Evolutionary conservation across 1,140 invertebrate genomes (phyloP), one percentile per base, ranked within the genome.

Genomic region (Drosophila murphyi): DNA sequence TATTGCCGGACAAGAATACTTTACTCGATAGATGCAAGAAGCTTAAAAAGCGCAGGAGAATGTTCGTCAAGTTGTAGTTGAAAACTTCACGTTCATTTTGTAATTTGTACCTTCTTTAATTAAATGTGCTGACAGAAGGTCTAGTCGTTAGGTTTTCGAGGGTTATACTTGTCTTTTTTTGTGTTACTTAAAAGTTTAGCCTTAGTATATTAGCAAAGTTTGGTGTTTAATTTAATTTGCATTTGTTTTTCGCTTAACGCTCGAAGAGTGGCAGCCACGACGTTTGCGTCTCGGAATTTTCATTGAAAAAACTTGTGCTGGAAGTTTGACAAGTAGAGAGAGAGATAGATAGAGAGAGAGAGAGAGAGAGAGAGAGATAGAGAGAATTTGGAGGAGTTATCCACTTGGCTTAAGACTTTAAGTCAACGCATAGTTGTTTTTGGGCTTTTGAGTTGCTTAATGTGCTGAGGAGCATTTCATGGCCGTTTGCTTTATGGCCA

Each of bases 171-270:
- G 7, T 10, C 2, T 41, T 39, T 8, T 28, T 39, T 28, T 12
- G 43, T 43, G 35, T 20, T 50, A 37, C 31, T 41, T 20, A 57
- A 70, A 80, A 85, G 55, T 80, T 85, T 80, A 72, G 68, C 61
- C 61, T 79, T 89, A 47, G 80, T 71, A 88, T 89, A 88, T 88
- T 85, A 78, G 76, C 71, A 88, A 88, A 88, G 83, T 88, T 89
- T 88, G 50, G 74, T 76, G 70, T 72, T 89, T 89, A 73, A 89
- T 88, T 89, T 89, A 89, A 88, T 89, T 78, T 89, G 68, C 76
- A 65, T 80, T 83, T 52, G 60, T 80, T 54, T 62, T 64, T 52
- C 43, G n/a, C 52, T 50, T 68, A 5, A 60, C 35, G 60, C 64
- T 72, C 65, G 78, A 86, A 78, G 37, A 20, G 43, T 70, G 61